Evolutionary conservation across 1,140 invertebrate species (phyloP).

Genomic region (Aphaenogaster rudis): DNA sequence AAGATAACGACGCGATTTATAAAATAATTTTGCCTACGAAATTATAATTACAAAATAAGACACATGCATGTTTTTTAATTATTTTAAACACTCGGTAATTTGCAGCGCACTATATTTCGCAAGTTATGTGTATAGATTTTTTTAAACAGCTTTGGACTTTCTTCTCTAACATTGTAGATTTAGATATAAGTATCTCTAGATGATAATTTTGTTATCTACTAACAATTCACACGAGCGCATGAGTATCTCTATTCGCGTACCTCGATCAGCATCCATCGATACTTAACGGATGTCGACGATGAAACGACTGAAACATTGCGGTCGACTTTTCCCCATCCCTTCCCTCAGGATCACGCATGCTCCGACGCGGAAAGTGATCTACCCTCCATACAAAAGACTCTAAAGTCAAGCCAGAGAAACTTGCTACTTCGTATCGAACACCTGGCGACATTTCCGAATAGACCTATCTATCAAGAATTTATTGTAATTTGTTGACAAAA

Average conservation of each 20-base stretch:
- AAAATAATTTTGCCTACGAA: background rate
- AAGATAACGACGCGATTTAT: background rate
- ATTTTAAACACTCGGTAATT: background rate
- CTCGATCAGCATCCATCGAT: slow-evolving; percentile 50
- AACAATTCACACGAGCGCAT: background rate
- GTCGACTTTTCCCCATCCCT: slow-evolving; percentile 4
- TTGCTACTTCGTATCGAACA: background rate
- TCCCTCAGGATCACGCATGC: slow-evolving; percentile 9
- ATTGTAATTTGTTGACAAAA: background rate
- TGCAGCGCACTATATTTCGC: background rate
- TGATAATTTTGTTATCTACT: background rate
- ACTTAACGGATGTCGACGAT: background rate
- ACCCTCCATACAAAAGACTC: slow-evolving; percentile 13
- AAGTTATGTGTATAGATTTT: background rate
- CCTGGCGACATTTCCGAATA: background rate
- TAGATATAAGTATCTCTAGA: background rate
- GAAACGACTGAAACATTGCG: background rate
- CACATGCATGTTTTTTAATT: background rate
- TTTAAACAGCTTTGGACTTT: background rate
- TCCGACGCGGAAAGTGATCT: slow-evolving; percentile 1
- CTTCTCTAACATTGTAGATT: background rate
- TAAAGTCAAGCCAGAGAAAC: slow-evolving; percentile 10
- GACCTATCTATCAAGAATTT: background rate
- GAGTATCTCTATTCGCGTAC: background rate
- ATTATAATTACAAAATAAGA: background rate